These are phyloP conservation scores for Kobus ellipsiprymnus DNA, from an alignment of 2,113 vertebrate species.

Conservation along the genomic window DNA sequence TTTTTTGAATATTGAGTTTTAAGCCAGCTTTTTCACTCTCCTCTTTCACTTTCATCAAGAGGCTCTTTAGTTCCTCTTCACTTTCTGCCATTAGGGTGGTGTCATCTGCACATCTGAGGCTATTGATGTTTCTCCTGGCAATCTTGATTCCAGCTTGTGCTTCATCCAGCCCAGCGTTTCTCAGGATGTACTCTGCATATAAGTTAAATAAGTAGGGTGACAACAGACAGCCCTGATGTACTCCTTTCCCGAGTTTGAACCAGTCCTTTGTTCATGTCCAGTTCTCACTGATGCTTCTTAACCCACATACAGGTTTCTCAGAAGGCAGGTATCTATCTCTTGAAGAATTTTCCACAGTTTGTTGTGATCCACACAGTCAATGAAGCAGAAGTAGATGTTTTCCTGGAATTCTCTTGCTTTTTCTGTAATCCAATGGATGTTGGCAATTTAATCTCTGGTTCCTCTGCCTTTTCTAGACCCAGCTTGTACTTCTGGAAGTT, in stretches of 20 bases:
- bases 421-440: neutral
- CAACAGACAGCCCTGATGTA: neutral
- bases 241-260: neutral
- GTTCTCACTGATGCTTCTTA: neutral
- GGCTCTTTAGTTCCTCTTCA: neutral
- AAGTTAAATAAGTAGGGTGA: neutral
- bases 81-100: neutral
- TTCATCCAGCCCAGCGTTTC: accelerated
- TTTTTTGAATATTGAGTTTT: neutral
- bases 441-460: neutral
- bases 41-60: neutral
- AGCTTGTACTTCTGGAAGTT: neutral
- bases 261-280: neutral
- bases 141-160: neutral
- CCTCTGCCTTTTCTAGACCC: neutral
- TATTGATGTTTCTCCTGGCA: neutral
- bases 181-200: neutral
- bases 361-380: neutral
- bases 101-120: neutral
- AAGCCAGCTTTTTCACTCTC: neutral
- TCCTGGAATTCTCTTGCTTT: neutral
- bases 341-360: neutral
- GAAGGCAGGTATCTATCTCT: neutral
- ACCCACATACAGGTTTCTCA: neutral
- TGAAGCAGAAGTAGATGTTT: neutral